These are phyloP conservation scores for Echinarachnius parma DNA, from an alignment of 53 echinoderm and acorn worm species.

Conservation along the genomic window DNA sequence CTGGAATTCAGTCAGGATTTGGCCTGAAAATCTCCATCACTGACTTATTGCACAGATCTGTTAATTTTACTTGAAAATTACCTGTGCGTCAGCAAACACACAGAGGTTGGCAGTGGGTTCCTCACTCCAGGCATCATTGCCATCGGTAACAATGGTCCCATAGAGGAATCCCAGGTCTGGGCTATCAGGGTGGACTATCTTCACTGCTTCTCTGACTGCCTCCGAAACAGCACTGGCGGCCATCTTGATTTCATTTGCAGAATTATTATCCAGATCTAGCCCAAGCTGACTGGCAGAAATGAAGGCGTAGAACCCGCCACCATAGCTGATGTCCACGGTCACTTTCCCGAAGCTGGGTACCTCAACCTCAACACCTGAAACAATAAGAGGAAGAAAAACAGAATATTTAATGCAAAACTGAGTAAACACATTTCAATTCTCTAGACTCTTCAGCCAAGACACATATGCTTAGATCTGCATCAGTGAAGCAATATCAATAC, in stretches of 20 bases:
- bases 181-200: constrained; percentile 70
- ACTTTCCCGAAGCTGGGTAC: constrained; percentile 63
- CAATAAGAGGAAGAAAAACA: too few species aligned
- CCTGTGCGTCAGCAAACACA: constrained; percentile 85
- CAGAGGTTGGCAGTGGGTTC: constrained; percentile 68
- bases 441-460: too few species aligned
- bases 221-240: constrained; percentile 66
- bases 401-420: too few species aligned
- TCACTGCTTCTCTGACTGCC: constrained; percentile 57
- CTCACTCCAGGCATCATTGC: constrained; percentile 62
- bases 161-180: constrained; percentile 77
- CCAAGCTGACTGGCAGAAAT: constrained; percentile 60
- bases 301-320: constrained; percentile 92
- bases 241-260: constrained; percentile 31
- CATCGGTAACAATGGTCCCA: constrained; percentile 86
- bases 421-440: too few species aligned
- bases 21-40: too few species aligned
- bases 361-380: constrained; percentile 71
- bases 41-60: too few species aligned
- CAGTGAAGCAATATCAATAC: too few species aligned
- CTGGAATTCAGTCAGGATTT: too few species aligned
- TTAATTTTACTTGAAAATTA: constrained; percentile 28
- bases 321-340: constrained; percentile 81
- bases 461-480: too few species aligned
- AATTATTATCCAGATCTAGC: constrained; percentile 56